Evolutionary conservation across 2,797 vertebrate genomes (phyloP).

Genomic region (Thamnophis elegans): DNA sequence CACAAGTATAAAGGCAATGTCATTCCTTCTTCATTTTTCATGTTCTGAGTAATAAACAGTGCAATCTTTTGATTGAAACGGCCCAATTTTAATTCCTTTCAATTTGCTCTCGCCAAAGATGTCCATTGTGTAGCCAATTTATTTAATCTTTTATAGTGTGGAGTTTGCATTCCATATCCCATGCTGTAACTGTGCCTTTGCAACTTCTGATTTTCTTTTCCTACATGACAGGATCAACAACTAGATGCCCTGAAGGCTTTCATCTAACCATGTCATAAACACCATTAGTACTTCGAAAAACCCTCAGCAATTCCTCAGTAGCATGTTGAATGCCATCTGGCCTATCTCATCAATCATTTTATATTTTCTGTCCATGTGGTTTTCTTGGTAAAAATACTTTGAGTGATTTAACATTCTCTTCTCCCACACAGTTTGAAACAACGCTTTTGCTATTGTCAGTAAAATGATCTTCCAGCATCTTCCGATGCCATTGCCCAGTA

Average conservation of each 20-base stretch:
- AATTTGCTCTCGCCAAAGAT: neutral
- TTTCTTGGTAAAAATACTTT: neutral
- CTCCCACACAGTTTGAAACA: neutral
- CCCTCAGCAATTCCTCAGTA: neutral
- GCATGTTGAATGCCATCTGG: neutral
- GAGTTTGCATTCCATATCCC: neutral
- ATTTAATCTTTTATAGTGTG: neutral
- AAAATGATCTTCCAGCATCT: neutral
- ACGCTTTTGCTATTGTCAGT: neutral
- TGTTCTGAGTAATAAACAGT: neutral
- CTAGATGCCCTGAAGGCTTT: neutral
- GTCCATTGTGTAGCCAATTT: neutral
- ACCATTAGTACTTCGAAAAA: neutral
- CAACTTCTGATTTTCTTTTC: neutral
- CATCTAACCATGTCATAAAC: neutral
- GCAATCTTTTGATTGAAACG: neutral
- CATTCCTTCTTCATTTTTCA: neutral
- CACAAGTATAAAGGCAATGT: neutral
- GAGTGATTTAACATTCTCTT: neutral
- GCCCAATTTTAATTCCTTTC: neutral
- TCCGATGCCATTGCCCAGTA: neutral
- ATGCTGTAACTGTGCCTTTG: neutral
- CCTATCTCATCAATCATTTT: neutral
- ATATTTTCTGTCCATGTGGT: neutral
- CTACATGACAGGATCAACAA: neutral